Conservation (phyloP, 2,113 vertebrate species). For the Brienomyrus brachyistius region DNA sequence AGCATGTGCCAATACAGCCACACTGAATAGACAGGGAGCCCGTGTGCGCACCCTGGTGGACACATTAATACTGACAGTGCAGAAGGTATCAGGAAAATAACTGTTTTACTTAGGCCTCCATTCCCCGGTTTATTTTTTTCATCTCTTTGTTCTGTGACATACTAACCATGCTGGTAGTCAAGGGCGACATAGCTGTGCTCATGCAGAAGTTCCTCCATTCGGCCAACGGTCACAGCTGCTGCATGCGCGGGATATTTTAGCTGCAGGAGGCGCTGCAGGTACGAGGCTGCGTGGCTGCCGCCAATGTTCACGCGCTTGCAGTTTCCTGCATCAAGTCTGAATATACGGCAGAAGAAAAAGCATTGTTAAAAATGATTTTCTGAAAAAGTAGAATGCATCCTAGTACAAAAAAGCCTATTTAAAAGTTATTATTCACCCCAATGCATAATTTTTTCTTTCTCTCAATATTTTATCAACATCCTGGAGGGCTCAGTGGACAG, state of each 20-base stretch:
- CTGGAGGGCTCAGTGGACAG: neutral
- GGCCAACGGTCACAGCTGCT: constrained; percentile 80
- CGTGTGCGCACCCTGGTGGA: neutral
- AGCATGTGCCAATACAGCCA: neutral
- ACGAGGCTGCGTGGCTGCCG: constrained; percentile 79
- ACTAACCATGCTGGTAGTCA: constrained; percentile 80
- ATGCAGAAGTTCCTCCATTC: constrained; percentile 92
- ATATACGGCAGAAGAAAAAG: constrained; percentile 6
- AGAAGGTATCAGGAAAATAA: neutral
- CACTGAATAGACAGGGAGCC: neutral
- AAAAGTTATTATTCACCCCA: neutral
- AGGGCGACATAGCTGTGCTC: constrained; percentile 83
- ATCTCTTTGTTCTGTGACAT: neutral
- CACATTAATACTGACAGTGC: neutral
- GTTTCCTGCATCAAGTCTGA: constrained; percentile 81
- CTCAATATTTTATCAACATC: neutral
- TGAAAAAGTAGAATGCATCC: neutral
- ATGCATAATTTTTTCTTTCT: neutral
- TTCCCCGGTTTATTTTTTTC: neutral
- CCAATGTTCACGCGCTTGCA: constrained; percentile 90
- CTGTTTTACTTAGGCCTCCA: neutral
- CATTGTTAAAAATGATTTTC: neutral
- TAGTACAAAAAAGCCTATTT: neutral
- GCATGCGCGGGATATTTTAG: constrained; percentile 92
- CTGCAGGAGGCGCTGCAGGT: constrained; percentile 90